These are phyloP conservation scores for Aphelinus certus DNA, from an alignment of 1,140 invertebrate species.

Conservation along the genomic window DNA sequence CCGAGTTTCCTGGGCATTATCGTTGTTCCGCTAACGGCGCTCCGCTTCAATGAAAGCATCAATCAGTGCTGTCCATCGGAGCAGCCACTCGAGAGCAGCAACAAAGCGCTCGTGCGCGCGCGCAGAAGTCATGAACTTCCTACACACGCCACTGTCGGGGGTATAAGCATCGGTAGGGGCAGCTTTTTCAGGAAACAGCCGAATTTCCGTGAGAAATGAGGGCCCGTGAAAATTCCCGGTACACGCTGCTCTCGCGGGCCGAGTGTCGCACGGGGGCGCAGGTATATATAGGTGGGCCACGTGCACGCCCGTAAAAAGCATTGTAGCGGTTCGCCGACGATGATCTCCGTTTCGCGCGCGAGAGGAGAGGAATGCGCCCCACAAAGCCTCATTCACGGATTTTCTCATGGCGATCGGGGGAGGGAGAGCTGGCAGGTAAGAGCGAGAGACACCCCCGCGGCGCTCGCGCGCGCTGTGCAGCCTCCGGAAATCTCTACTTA, in stretches of 20 bases:
- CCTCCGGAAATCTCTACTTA: constrained; percentile 65
- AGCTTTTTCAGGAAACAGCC: constrained; percentile 16
- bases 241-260: constrained; percentile 3
- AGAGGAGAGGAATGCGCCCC: constrained; percentile 9
- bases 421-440: constrained; percentile 40
- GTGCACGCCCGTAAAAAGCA: constrained; percentile 3
- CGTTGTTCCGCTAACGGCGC: constrained; percentile 9
- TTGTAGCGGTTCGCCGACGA: constrained; percentile 25
- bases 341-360: constrained; percentile 31
- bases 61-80: background rate
- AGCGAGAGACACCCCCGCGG: constrained; percentile 45
- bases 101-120: background rate
- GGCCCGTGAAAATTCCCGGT: constrained; percentile 17
- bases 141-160: constrained; percentile 14
- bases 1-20: constrained; percentile 2
- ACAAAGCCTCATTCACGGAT: background rate
- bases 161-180: background rate
- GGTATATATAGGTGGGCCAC: constrained; percentile 8
- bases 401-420: background rate
- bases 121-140: background rate
- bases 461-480: constrained; percentile 42
- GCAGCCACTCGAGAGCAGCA: background rate
- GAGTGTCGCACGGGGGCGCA: background rate
- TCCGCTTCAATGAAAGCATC: constrained; percentile 17
- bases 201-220: constrained; percentile 38